Evolutionary conservation across 2,797 vertebrate species (phyloP).

Genomic region (Synanceia verrucosa): DNA sequence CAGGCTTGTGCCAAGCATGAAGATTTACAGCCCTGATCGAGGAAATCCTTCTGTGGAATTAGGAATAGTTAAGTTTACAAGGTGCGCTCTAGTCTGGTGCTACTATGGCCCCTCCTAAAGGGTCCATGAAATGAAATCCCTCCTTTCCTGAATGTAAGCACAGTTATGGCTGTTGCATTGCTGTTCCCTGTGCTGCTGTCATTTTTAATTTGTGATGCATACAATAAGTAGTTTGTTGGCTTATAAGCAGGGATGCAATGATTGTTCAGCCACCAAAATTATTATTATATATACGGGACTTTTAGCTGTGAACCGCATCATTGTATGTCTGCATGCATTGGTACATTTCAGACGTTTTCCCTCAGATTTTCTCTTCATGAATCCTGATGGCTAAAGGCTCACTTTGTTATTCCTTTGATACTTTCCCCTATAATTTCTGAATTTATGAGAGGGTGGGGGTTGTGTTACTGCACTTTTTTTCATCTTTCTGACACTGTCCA

Average conservation of each 20-base stretch:
- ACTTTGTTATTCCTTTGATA: constrained; percentile 17
- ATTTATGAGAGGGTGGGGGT: neutral
- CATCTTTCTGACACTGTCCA: constrained; percentile 26
- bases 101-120: constrained; percentile 15
- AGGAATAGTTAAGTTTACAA: constrained; percentile 66
- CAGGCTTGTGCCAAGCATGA: constrained; percentile 62
- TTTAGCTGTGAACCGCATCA: neutral
- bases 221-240: neutral
- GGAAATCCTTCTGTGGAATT: constrained; percentile 65
- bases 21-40: constrained; percentile 65
- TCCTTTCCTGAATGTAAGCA: neutral
- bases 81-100: constrained; percentile 38
- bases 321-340: neutral
- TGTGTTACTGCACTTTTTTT: neutral
- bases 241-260: neutral
- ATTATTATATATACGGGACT: too few relatives aligned
- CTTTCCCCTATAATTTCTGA: neutral
- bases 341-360: neutral
- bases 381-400: constrained; percentile 2
- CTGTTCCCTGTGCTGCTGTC: neutral
- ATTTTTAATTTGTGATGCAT: constrained; percentile 1
- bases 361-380: constrained; percentile 23
- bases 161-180: neutral
- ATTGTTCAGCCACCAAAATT: too few relatives aligned
- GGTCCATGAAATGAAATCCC: constrained; percentile 32